These are phyloP conservation scores for Styela plicata DNA, from an alignment of 23 tunicate species.

Conservation along the genomic window DNA sequence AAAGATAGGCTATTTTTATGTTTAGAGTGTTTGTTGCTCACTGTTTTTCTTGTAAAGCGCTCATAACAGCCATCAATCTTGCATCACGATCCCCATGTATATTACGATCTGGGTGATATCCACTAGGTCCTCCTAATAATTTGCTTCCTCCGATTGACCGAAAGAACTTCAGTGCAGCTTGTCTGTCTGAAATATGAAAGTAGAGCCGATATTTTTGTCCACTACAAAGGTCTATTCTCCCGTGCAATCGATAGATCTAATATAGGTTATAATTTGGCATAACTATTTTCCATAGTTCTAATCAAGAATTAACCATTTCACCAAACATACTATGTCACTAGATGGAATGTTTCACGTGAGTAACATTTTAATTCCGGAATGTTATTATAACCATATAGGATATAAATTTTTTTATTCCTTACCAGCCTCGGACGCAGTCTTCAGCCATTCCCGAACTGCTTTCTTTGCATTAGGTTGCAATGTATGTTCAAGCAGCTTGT, in stretches of 20 bases:
- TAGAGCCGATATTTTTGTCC: not conserved
- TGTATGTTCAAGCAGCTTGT: slow-evolving; percentile 51
- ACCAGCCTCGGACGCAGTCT: slow-evolving; percentile 78
- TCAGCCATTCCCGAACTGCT: slow-evolving; percentile 84
- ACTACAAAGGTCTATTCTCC: not conserved
- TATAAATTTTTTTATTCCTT: not conserved
- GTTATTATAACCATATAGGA: not conserved
- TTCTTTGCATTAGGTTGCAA: slow-evolving; percentile 83
- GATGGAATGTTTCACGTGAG: too few species aligned
- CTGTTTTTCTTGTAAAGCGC: slow-evolving; percentile 65
- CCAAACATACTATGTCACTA: too few species aligned
- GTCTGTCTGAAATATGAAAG: slow-evolving; percentile 38
- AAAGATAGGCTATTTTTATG: too few species aligned
- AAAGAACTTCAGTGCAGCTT: slow-evolving; percentile 72
- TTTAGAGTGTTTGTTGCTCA: too few species aligned
- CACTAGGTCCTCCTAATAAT: slow-evolving; percentile 69
- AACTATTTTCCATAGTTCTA: not conserved
- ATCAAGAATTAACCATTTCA: not conserved
- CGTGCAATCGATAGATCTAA: slow-evolving; percentile 8
- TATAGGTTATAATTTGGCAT: not conserved
- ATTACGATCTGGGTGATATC: slow-evolving; percentile 61
- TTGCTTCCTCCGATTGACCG: slow-evolving; percentile 59
- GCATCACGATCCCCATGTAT: slow-evolving; percentile 71
- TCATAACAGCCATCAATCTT: slow-evolving; percentile 54
- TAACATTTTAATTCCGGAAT: too few species aligned